A percentile compares a stretch with the other conserved stretches of the same genome.
Conservation (phyloP, 2,888 invertebrate species). For the Ormyrus rosae region DNA sequence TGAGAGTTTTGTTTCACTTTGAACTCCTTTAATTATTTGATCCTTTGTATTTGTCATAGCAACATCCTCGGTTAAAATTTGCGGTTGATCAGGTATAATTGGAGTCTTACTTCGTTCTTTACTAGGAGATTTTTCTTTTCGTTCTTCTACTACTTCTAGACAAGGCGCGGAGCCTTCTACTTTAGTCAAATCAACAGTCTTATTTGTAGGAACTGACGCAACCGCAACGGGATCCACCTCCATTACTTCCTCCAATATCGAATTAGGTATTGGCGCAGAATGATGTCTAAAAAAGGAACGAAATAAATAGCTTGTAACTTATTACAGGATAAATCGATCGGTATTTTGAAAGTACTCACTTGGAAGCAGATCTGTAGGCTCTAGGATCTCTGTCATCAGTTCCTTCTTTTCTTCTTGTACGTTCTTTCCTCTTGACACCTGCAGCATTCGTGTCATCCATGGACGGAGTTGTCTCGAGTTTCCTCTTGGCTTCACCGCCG, state of each 20-base stretch:
- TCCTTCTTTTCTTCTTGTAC: slow-evolving; percentile 71
- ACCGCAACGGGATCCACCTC: slow-evolving; percentile 64
- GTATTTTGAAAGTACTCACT: slow-evolving; percentile 56
- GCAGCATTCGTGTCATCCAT: slow-evolving; percentile 54
- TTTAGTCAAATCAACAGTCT: slow-evolving; percentile 62
- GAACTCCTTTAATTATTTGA: slow-evolving; percentile 1
- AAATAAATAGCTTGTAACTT: too few relatives aligned
- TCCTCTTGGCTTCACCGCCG: slow-evolving; percentile 82
- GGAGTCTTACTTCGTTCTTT: slow-evolving; percentile 74
- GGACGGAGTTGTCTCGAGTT: slow-evolving; percentile 74
- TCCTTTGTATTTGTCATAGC: slow-evolving; percentile 45
- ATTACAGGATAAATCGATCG: too few relatives aligned
- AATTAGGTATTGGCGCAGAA: slow-evolving; percentile 69
- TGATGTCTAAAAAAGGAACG: slow-evolving; percentile 64
- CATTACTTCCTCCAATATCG: slow-evolving; percentile 70
- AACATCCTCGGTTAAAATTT: slow-evolving; percentile 34
- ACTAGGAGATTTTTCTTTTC: slow-evolving; percentile 71
- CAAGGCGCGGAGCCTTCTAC: slow-evolving; percentile 72
- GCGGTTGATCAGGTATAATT: slow-evolving; percentile 63
- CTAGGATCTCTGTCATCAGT: slow-evolving; percentile 67
- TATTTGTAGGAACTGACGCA: slow-evolving; percentile 59
- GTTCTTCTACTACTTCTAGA: slow-evolving; percentile 74
- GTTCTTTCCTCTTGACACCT: slow-evolving; percentile 80
- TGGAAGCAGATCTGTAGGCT: slow-evolving; percentile 65
- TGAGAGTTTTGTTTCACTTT: background rate